A percentile compares a stretch with the other conserved stretches of the same genome.
These are phyloP conservation scores for Fringilla coelebs DNA, from an alignment of 2,797 vertebrate genomes.

Conservation along the genomic window DNA sequence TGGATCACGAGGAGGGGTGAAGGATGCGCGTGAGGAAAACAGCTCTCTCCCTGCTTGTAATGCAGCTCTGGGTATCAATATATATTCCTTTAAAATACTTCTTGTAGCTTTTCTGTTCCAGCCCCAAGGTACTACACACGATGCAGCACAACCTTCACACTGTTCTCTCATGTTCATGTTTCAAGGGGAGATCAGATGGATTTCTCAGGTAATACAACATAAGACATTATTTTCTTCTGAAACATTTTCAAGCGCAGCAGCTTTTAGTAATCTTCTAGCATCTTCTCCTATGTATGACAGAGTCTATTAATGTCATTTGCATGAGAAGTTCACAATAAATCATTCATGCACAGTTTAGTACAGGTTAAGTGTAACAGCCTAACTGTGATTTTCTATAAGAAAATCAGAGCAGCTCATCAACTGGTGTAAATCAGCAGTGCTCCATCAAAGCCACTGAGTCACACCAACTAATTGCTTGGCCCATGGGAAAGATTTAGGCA, in stretches of 20 bases:
- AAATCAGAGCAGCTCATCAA: conserved; percentile 48
- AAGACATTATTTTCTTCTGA: conserved; percentile 23
- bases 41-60: not conserved
- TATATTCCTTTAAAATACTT: not conserved
- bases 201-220: not conserved
- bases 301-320: conserved; percentile 65
- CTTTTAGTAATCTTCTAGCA: conserved; percentile 58
- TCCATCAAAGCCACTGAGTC: conserved; percentile 54
- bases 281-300: conserved; percentile 53
- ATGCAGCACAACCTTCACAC: not conserved
- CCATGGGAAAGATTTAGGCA: conserved; percentile 16
- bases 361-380: conserved; percentile 56
- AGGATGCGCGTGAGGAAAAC: not conserved
- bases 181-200: conserved; percentile 5
- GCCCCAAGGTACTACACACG: not conserved
- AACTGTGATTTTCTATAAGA: conserved; percentile 33
- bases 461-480: conserved; percentile 21
- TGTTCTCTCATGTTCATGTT: not conserved
- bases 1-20: not conserved
- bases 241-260: conserved; percentile 49
- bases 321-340: conserved; percentile 66
- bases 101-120: not conserved
- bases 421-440: conserved; percentile 44
- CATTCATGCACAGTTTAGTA: conserved; percentile 59
- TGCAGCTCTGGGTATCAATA: not conserved